Evolutionary conservation across 2,888 invertebrate species (phyloP), one percentile per base, ranked within the genome.

Genomic region (Ferrisia virgata): DNA sequence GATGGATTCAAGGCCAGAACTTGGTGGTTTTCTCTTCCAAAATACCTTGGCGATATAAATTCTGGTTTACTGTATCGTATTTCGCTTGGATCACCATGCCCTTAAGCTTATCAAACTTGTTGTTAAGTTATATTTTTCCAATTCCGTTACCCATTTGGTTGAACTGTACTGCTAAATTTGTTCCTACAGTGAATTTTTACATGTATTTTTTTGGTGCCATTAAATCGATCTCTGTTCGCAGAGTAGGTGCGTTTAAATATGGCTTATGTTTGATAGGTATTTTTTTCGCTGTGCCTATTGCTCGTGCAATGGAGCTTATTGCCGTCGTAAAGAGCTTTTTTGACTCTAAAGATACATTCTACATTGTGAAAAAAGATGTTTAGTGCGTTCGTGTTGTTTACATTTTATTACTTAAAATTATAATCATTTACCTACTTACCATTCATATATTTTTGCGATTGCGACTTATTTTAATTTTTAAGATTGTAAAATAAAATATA

Each of bases 201-300:
- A 97, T 98, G 97, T 98, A 97, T 89, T 92, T 98, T 85, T 98
- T 97, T 89, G 98, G 98, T 86, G 97, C 97, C n/a, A 92, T 97
- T 83, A 98, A 97, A 89, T 97, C 97, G 85, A 98, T 98, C 88
- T 95, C 96, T 25, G 90, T 96, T 39, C 93, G 95, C 89, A 92
- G 96, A 87, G 94, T 95, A 88, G 97, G 97, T 8, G 89, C 94
- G 85, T 88, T 93, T 58, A 92, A 93, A 88, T 95, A 96, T 88
- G 88, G 93, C 85, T 89, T 96, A 84, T 96, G 95, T 88, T 92
- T 97, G 85, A 90, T 93, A 85, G 97, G 96, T 53, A 96, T 97
- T 3, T 90, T 98, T 79, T 93, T 94, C 85, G 96, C 96, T 84
- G 96, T 98, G 89, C 97, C 98, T n/a, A 93, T 98, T 87, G 98